Conservation (phyloP, 2,797 vertebrate genomes). For the Chromobotia macracanthus region DNA sequence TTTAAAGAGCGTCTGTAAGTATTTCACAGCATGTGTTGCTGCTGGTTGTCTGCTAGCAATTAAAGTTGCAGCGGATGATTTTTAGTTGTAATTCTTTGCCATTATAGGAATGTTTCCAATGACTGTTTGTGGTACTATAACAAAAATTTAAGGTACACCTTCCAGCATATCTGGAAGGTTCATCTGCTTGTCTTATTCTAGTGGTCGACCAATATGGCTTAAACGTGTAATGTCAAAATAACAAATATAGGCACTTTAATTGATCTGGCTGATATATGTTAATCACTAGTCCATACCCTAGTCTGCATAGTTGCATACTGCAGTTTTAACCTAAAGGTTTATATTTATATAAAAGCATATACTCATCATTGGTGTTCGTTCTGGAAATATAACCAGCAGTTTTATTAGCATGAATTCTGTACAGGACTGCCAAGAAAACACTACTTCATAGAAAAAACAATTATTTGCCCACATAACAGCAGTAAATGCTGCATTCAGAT, state of each 20-base stretch:
- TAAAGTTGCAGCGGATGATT: neutral
- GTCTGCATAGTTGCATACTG: neutral
- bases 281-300: neutral
- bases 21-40: conserved; percentile 12
- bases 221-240: no score
- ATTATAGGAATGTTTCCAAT: neutral
- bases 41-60: conserved; percentile 6
- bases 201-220: neutral
- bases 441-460: neutral
- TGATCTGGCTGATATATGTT: neutral
- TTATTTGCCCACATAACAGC: neutral
- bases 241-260: no score
- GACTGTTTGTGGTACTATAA: neutral
- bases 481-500: neutral
- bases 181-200: neutral
- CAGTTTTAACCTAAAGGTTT: neutral
- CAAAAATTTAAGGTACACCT: neutral
- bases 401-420: neutral
- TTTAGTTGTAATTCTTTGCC: conserved; percentile 2
- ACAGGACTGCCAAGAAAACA: neutral
- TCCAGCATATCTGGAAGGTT: neutral
- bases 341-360: no score
- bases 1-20: conserved; percentile 32
- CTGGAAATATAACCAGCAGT: neutral
- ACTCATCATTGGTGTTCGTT: no score